Evolutionary conservation across 2,888 invertebrate species (phyloP).

Genomic region (Tigriopus californicus): DNA sequence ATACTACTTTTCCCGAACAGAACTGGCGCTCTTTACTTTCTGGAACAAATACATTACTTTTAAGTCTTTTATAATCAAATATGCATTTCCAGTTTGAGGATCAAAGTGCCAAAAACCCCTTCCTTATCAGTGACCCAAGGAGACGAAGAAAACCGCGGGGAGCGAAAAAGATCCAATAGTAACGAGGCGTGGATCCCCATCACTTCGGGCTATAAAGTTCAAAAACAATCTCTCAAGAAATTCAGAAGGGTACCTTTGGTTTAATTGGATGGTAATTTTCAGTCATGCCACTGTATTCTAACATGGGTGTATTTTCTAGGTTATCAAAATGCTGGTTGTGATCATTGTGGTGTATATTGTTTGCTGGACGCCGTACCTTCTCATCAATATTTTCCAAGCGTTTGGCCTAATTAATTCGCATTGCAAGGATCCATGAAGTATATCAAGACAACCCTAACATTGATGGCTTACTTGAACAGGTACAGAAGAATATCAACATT

Average conservation of each 20-base stretch:
- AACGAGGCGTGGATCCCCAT: constrained; percentile 2
- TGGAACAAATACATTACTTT: no score
- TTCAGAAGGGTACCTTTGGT: constrained; percentile 7
- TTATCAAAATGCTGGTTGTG: constrained; percentile 51
- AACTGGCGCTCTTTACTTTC: no score
- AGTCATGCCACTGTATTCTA: background rate
- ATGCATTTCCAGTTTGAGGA: no score
- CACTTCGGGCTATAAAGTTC: background rate
- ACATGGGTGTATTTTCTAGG: constrained; percentile 29
- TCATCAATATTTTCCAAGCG: constrained; percentile 44
- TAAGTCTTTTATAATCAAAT: no score
- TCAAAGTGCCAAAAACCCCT: no score
- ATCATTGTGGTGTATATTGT: constrained; percentile 46
- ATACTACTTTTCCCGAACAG: no score
- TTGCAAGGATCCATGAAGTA: constrained; percentile 34
- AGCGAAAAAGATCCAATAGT: background rate
- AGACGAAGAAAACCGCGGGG: no score
- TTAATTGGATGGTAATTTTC: background rate
- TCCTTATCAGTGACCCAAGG: no score
- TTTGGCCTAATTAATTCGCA: constrained; percentile 33
- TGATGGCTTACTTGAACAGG: constrained; percentile 50
- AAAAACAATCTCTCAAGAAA: background rate
- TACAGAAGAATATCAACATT: no score
- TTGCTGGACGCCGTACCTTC: constrained; percentile 47
- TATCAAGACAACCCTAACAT: constrained; percentile 40